Evolutionary conservation across 2,113 vertebrate genomes (phyloP).

Genomic region (Rhizomys pruinosus): DNA sequence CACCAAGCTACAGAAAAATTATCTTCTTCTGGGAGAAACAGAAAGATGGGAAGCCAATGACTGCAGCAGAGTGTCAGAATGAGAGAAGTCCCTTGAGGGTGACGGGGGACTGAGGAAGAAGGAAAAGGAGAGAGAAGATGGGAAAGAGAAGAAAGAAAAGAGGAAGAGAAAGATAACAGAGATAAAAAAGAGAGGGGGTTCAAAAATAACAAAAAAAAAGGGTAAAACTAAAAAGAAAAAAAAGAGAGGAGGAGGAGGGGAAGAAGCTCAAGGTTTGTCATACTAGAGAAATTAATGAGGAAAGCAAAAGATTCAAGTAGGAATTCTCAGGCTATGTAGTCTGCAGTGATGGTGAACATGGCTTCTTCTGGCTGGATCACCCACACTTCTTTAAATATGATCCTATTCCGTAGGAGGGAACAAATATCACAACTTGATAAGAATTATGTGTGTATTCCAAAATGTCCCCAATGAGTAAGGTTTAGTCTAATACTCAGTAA

Average conservation of each 20-base stretch:
- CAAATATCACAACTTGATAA: neutral
- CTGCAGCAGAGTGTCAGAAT: neutral
- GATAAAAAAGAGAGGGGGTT: neutral
- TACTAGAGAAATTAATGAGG: neutral
- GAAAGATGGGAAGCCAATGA: neutral
- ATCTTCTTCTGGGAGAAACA: neutral
- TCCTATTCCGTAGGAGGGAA: neutral
- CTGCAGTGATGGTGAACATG: neutral
- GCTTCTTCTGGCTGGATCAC: neutral
- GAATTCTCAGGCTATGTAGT: neutral
- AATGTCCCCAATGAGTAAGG: neutral
- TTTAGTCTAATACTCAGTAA: neutral
- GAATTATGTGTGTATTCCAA: neutral
- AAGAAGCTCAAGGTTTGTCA: neutral
- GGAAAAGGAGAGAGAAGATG: accelerated
- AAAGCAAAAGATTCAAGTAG: neutral
- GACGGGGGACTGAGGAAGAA: no score
- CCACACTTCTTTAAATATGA: neutral
- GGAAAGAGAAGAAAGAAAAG: neutral
- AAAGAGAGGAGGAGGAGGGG: neutral
- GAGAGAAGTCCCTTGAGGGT: neutral
- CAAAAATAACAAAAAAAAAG: no score
- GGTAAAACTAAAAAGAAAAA: accelerated
- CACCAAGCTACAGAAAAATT: neutral
- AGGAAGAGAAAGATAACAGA: accelerated